phyloP scores from a whole-genome alignment of 2,113 vertebrate species.

The Calonectris borealis region DNA sequence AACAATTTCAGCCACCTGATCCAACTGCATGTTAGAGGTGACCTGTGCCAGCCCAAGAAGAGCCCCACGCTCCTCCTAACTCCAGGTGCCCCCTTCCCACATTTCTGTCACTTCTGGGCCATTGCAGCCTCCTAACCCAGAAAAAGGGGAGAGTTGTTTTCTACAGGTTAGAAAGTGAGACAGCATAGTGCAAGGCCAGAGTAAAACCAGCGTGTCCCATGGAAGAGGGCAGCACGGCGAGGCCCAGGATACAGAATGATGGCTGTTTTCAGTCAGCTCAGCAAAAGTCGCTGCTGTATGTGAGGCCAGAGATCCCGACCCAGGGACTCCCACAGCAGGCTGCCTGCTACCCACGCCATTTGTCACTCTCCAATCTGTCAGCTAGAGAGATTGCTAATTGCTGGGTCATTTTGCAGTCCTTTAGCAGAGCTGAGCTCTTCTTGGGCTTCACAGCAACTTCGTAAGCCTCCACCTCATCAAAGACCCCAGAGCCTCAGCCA shows the following conservation, averaged over 20 bases:
- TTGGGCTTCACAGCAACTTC: neutral
- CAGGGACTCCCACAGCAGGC: neutral
- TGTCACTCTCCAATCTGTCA: neutral
- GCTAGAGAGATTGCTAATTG: neutral
- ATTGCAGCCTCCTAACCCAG: neutral
- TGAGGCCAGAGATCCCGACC: neutral
- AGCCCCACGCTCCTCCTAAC: neutral
- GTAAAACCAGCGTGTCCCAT: neutral
- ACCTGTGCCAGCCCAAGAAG: neutral
- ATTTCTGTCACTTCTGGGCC: neutral
- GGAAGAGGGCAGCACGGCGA: rapidly evolving
- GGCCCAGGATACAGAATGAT: too few species aligned
- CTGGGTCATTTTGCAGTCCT: neutral
- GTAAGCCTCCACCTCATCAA: neutral
- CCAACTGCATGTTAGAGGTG: neutral
- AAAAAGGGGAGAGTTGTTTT: neutral
- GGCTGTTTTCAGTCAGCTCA: neutral
- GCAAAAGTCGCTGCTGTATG: too few species aligned
- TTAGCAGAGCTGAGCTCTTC: neutral
- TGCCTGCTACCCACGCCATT: neutral
- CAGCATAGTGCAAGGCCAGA: neutral
- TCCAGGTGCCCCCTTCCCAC: neutral
- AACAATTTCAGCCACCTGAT: neutral
- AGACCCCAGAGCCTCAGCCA: neutral
- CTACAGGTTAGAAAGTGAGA: neutral